Conservation (phyloP, 2,797 vertebrate species). For the Xyrichtys novacula region DNA sequence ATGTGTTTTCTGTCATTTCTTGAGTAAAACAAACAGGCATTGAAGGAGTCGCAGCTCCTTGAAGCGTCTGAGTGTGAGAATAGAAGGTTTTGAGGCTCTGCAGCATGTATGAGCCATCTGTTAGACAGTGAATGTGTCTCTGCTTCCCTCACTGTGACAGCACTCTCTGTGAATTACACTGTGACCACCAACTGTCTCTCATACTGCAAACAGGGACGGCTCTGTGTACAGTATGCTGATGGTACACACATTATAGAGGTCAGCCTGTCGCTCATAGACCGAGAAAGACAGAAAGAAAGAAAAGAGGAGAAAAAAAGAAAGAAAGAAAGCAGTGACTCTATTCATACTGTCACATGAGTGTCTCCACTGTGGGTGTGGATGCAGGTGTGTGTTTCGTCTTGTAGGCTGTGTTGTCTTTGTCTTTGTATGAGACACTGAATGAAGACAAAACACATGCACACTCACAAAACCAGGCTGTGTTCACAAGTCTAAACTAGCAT, state of each 20-base stretch:
- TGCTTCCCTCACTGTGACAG: conserved; percentile 72
- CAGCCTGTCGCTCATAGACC: conserved; percentile 49
- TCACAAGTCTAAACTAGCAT: conserved; percentile 17
- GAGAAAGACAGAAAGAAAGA: conserved; percentile 41
- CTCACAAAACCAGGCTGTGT: conserved; percentile 32
- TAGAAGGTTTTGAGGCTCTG: conserved; percentile 58
- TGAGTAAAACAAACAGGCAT: conserved; percentile 50
- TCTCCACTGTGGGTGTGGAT: conserved; percentile 62
- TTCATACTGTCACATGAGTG: conserved; percentile 71
- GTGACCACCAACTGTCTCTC: conserved; percentile 70
- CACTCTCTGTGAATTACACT: conserved; percentile 72
- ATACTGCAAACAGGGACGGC: conserved; percentile 60
- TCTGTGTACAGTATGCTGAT: conserved; percentile 70
- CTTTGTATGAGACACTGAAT: conserved; percentile 52
- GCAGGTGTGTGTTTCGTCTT: conserved; percentile 73
- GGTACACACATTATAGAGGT: conserved; percentile 58
- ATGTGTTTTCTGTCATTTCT: conserved; percentile 53
- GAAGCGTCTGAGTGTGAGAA: conserved; percentile 64
- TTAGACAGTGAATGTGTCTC: conserved; percentile 74
- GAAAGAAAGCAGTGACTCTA: conserved; percentile 64
- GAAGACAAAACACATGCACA: conserved; percentile 31
- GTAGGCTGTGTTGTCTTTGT: conserved; percentile 49
- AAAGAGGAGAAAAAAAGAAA: conserved; percentile 22
- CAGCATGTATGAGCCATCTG: conserved; percentile 72
- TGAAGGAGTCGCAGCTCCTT: conserved; percentile 66